These are phyloP conservation scores for Drosophila atroscutellata DNA, from an alignment of 2,888 invertebrate species.

Conservation along the genomic window DNA sequence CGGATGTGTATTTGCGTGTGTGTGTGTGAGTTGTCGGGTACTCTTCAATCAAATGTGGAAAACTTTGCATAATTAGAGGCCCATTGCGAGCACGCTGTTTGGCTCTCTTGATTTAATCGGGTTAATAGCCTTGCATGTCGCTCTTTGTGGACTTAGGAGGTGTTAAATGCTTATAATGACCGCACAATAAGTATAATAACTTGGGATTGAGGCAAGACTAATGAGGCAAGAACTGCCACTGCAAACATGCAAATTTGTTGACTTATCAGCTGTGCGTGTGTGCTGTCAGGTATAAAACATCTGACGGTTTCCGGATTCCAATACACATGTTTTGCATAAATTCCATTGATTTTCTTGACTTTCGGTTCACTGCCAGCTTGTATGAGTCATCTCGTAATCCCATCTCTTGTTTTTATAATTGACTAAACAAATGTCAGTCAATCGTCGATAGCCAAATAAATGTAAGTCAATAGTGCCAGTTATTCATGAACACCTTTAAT, in stretches of 20 bases:
- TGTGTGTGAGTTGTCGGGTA: conserved; percentile 17
- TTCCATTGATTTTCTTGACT: not conserved
- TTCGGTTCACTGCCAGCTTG: not conserved
- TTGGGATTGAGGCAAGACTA: conserved; percentile 28
- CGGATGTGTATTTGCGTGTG: conserved; percentile 37
- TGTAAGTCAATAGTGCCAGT: not conserved
- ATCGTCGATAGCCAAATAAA: too few relatives aligned
- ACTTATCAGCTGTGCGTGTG: conserved; percentile 40
- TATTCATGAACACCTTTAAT: not conserved
- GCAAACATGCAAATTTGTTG: conserved; percentile 20
- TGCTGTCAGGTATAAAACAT: conserved; percentile 16
- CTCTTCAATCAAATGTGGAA: conserved; percentile 77
- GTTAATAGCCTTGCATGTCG: conserved; percentile 78
- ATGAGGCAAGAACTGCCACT: conserved; percentile 36
- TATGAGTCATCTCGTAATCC: conserved; percentile 1
- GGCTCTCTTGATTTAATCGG: conserved; percentile 76
- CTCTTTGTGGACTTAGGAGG: conserved; percentile 53
- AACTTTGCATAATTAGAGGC: conserved; percentile 73
- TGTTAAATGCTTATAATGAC: conserved; percentile 72
- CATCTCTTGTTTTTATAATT: not conserved
- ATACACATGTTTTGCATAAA: conserved; percentile 42
- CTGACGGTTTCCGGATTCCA: conserved; percentile 37
- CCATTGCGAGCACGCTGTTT: conserved; percentile 37
- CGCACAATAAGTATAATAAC: conserved; percentile 55
- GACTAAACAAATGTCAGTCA: not conserved